Evolutionary conservation across 2,797 vertebrate genomes (phyloP), one percentile per base, ranked within the genome.

Genomic region (Megaceryle alcyon): DNA sequence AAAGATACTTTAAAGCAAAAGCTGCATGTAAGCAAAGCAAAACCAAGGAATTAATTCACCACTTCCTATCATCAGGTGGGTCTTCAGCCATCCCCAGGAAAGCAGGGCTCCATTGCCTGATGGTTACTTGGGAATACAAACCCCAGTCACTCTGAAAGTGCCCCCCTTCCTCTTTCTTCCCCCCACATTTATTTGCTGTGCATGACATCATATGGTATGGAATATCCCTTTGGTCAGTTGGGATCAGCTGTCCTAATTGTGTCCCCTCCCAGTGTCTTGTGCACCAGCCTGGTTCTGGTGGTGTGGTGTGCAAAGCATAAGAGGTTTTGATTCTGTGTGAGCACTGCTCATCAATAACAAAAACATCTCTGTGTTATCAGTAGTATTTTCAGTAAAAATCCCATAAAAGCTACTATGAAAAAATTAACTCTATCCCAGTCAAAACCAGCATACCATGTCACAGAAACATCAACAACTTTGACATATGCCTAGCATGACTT

Each of bases 121-220:
- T 3, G 1, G 22, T 33, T 15, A 33, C 12, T 26, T 20, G 16
- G 17, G 29, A 57, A 57, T 39, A 33, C 29, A 56, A 56, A 43
- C 1, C 1, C 23, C 22, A 6, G 6, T 28, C 6, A 33, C 13
- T 56, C 39, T 4, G 6, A 57, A 44, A 6, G 4, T 72, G 9
- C 23, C 23, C 19, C 23, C 7, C 7, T 72, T 43, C 13, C 16
- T 43, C 7, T 31, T 56, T 33, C 23, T 65, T 33, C 43, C 31
- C 31, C 22, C 43, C 21, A 22, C 21, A 13, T 16, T 59, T 59
- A 15, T 59, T 23, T 59, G 14, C 13, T 59, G 21, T 25, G 21
- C 22, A 35, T 59, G 33, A 23, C 14, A 25, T 35, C 33, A 35
- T 23, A 35, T 35, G 14, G 33, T 59, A 25, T 59, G 33, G 14